phyloP scores from a whole-genome alignment of 2,888 invertebrate genomes.

The Sepioteuthis lessoniana region DNA sequence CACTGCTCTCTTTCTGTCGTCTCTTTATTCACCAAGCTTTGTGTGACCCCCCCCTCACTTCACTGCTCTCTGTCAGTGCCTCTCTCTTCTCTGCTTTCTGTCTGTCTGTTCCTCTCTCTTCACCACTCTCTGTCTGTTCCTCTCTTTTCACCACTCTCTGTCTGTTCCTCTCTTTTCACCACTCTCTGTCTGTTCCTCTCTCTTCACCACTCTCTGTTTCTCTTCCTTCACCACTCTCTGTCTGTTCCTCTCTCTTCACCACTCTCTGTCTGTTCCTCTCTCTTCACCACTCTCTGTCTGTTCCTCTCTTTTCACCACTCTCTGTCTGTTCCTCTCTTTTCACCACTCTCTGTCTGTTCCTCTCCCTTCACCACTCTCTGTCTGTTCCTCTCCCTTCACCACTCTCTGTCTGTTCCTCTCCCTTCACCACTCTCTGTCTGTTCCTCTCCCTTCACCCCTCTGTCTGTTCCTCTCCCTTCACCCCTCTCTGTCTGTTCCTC shows the following conservation, averaged over 20 bases:
- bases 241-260: not conserved
- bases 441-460: not conserved
- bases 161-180: not conserved
- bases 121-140: rapidly evolving
- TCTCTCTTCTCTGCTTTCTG: not conserved
- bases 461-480: not conserved
- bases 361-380: not conserved
- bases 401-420: not conserved
- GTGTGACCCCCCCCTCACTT: no score
- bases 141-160: not conserved
- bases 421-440: not conserved
- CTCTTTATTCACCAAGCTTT: not conserved
- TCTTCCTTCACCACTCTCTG: not conserved
- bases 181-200: not conserved
- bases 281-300: not conserved
- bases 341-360: no score
- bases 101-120: not conserved
- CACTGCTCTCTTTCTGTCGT: not conserved
- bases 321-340: not conserved
- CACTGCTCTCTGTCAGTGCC: no score
- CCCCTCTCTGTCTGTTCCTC: not conserved
- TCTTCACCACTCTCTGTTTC: not conserved
- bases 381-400: no score
- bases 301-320: not conserved
- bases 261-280: not conserved